Conservation (phyloP, 2,888 invertebrate genomes). For the Camptogramma bilineatum region DNA sequence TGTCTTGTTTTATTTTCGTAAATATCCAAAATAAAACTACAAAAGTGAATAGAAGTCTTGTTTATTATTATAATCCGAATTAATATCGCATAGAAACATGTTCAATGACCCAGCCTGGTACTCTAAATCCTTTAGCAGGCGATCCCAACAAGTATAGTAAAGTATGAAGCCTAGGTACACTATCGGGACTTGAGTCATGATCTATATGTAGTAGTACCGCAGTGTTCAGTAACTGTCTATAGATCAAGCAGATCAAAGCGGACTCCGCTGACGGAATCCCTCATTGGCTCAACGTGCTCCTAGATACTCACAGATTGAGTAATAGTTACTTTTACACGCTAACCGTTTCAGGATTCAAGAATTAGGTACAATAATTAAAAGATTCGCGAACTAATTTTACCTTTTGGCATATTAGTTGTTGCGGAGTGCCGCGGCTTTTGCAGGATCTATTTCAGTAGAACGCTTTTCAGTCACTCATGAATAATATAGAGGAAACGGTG, state of each 20-base stretch:
- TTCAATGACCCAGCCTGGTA: background rate
- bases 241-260: constrained; percentile 27
- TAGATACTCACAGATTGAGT: background rate
- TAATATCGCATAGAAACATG: too few species aligned
- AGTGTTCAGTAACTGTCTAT: constrained; percentile 5
- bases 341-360: constrained; percentile 1
- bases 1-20: too few species aligned
- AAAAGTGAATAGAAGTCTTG: too few species aligned
- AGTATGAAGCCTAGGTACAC: too few species aligned
- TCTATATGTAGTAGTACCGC: too few species aligned
- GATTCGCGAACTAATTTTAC: background rate
- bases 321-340: background rate
- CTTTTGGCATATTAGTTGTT: too few species aligned
- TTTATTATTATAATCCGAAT: background rate
- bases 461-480: constrained; percentile 5
- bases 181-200: too few species aligned
- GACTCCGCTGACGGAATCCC: constrained; percentile 18
- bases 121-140: background rate
- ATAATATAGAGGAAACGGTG: background rate
- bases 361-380: too few species aligned
- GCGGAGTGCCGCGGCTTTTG: background rate
- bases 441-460: constrained; percentile 15
- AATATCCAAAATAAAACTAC: too few species aligned
- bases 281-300: constrained; percentile 5
- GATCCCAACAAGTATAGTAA: background rate